These are phyloP conservation scores for Phorcus lineatus DNA, from an alignment of 2,888 invertebrate species.

Conservation along the genomic window DNA sequence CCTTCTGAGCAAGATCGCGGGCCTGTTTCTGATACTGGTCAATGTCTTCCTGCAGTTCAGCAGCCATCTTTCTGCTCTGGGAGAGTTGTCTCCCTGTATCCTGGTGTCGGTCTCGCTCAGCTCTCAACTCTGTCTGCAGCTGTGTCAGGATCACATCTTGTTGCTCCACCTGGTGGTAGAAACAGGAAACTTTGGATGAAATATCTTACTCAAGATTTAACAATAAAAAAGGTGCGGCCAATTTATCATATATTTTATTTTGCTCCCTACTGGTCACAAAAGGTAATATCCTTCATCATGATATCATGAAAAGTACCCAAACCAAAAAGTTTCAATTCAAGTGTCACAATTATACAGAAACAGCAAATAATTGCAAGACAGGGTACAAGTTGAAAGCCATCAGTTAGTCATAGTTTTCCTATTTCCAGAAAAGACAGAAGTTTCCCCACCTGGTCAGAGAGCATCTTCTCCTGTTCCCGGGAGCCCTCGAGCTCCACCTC, in stretches of 20 bases:
- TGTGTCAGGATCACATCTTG: conserved; percentile 71
- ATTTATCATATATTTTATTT: too few relatives aligned
- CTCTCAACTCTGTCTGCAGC: conserved; percentile 71
- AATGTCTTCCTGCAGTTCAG: conserved; percentile 69
- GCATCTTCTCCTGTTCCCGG: conserved; percentile 71
- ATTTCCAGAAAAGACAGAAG: too few relatives aligned
- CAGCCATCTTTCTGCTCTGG: conserved; percentile 59
- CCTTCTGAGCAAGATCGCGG: conserved; percentile 66
- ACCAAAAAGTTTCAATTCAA: too few relatives aligned
- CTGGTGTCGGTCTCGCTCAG: conserved; percentile 69
- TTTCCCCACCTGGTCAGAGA: conserved; percentile 66
- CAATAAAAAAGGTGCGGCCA: too few relatives aligned
- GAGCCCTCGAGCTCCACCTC: conserved; percentile 69
- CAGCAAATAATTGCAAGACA: too few relatives aligned
- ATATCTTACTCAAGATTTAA: background rate
- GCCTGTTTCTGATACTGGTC: conserved; percentile 66
- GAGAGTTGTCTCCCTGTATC: conserved; percentile 65
- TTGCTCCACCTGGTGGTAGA: conserved; percentile 67
- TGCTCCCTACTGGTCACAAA: too few relatives aligned
- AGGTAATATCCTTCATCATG: too few relatives aligned
- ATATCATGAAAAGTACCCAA: too few relatives aligned
- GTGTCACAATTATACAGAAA: too few relatives aligned
- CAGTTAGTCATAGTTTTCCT: too few relatives aligned
- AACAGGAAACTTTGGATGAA: background rate
- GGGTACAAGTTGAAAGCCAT: too few relatives aligned